Percentiles rank a stretch among this genome's conserved stretches.
Conservation (phyloP, 53 echinoderm and acorn worm species). For the Hippasteria phrygiana region DNA sequence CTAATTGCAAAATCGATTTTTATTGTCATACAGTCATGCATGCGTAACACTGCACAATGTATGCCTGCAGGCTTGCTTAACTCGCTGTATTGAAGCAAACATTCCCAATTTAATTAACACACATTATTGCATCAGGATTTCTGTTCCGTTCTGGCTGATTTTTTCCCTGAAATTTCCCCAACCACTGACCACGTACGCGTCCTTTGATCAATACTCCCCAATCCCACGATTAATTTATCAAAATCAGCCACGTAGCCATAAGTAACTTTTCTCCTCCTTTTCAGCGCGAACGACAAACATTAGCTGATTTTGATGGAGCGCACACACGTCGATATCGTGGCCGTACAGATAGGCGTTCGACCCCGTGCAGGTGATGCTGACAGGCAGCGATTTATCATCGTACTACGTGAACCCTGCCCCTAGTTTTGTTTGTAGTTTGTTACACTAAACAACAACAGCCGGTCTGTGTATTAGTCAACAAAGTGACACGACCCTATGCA, state of each 20-base stretch:
- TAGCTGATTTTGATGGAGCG: constrained; percentile 3
- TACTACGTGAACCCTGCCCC: not conserved
- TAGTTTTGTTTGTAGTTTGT: not conserved
- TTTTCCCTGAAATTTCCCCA: not conserved
- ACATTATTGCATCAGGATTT: too few species aligned
- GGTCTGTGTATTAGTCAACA: not conserved
- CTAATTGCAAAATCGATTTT: too few species aligned
- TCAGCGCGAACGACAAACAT: not conserved
- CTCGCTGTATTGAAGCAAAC: too few species aligned
- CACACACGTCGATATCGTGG: not conserved
- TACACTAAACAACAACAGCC: constrained; percentile 28
- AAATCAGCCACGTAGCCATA: constrained; percentile 11
- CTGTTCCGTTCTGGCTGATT: too few species aligned
- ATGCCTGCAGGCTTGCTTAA: too few species aligned
- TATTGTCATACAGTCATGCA: too few species aligned
- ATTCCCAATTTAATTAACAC: too few species aligned
- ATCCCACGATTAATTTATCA: constrained; percentile 41
- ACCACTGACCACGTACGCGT: not conserved
- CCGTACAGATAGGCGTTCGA: not conserved
- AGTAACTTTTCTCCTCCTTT: not conserved
- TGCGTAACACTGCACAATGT: too few species aligned
- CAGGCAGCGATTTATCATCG: constrained; percentile 31
- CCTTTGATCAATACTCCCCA: constrained; percentile 43
- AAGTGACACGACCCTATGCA: not conserved
- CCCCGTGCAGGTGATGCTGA: constrained; percentile 29